Evolutionary conservation across 2,797 vertebrate genomes (phyloP).

Genomic region (Benthosema pterotum): DNA sequence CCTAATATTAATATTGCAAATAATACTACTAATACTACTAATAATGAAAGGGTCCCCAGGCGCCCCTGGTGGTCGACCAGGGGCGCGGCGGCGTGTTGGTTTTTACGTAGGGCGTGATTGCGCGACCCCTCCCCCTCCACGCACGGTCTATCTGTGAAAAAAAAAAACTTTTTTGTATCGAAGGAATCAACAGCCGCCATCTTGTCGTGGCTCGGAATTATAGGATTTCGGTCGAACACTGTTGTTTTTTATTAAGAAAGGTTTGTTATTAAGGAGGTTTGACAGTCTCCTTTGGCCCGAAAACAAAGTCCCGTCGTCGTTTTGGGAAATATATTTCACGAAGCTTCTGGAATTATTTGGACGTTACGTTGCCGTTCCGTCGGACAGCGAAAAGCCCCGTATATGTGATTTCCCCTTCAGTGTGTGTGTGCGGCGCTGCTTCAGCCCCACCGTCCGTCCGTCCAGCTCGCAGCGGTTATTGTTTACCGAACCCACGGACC

Average conservation of each 20-base stretch:
- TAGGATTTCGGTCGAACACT: constrained; percentile 80
- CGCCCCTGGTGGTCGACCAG: constrained; percentile 55
- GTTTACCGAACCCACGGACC: constrained; percentile 71
- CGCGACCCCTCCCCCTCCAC: constrained; percentile 80
- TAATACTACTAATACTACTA: too few species aligned
- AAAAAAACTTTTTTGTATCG: constrained; percentile 87
- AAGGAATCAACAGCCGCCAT: constrained; percentile 94
- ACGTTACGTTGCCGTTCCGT: constrained; percentile 70
- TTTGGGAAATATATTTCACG: constrained; percentile 70
- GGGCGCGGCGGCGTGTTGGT: constrained; percentile 23
- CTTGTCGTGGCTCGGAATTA: constrained; percentile 81
- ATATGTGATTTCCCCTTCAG: constrained; percentile 81
- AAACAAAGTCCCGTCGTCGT: constrained; percentile 64
- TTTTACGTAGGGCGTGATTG: constrained; percentile 82
- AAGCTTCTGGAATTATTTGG: constrained; percentile 73
- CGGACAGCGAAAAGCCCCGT: constrained; percentile 78
- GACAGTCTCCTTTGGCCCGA: constrained; percentile 58
- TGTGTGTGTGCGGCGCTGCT: constrained; percentile 57
- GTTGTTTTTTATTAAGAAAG: constrained; percentile 71
- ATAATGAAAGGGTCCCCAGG: constrained; percentile 7
- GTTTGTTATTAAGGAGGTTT: constrained; percentile 68
- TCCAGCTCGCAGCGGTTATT: constrained; percentile 64
- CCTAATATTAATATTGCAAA: too few species aligned
- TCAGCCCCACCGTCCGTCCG: constrained; percentile 71
- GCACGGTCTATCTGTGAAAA: constrained; percentile 81